Percentiles rank a stretch among this genome's conserved stretches.
Conservation (phyloP, 2,888 invertebrate species). For the Lasius fuliginosus region DNA sequence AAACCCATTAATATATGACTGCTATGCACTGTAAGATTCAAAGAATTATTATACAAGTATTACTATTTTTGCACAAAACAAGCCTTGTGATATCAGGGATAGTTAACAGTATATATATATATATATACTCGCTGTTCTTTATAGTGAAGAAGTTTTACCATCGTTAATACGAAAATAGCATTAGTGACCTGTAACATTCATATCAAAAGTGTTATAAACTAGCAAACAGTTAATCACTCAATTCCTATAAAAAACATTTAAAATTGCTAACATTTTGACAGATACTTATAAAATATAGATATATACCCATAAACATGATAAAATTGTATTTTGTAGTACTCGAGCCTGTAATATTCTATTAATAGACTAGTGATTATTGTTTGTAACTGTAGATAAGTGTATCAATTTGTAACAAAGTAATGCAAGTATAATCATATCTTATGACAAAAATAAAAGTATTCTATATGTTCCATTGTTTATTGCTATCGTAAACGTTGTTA, state of each 20-base stretch:
- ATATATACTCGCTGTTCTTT: slow-evolving; percentile 50
- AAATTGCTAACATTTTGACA: slow-evolving; percentile 21
- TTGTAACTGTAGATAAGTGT: slow-evolving; percentile 58
- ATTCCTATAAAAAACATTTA: not conserved
- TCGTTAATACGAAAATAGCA: slow-evolving; percentile 41
- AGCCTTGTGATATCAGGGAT: slow-evolving; percentile 76
- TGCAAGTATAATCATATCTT: slow-evolving; percentile 55
- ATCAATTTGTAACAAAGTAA: slow-evolving; percentile 20
- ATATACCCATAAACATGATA: slow-evolving; percentile 45
- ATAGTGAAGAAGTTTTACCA: slow-evolving; percentile 60
- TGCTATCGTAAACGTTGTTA: slow-evolving; percentile 60
- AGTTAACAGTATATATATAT: slow-evolving; percentile 52
- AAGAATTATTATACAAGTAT: slow-evolving; percentile 65
- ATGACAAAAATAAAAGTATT: slow-evolving; percentile 51
- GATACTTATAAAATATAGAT: slow-evolving; percentile 29
- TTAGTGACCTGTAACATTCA: slow-evolving; percentile 46
- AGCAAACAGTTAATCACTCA: slow-evolving; percentile 12
- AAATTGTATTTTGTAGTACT: slow-evolving; percentile 72
- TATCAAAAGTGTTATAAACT: slow-evolving; percentile 36
- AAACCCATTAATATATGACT: slow-evolving; percentile 60
- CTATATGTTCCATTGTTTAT: slow-evolving; percentile 59
- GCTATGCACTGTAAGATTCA: slow-evolving; percentile 68
- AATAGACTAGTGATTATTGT: slow-evolving; percentile 56
- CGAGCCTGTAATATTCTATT: slow-evolving; percentile 56
- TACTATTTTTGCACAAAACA: slow-evolving; percentile 76